Percentiles rank a stretch among this genome's conserved stretches.
phyloP scores from a whole-genome alignment of 2,797 vertebrate species.

The Petrocephalus schoutedeni region DNA sequence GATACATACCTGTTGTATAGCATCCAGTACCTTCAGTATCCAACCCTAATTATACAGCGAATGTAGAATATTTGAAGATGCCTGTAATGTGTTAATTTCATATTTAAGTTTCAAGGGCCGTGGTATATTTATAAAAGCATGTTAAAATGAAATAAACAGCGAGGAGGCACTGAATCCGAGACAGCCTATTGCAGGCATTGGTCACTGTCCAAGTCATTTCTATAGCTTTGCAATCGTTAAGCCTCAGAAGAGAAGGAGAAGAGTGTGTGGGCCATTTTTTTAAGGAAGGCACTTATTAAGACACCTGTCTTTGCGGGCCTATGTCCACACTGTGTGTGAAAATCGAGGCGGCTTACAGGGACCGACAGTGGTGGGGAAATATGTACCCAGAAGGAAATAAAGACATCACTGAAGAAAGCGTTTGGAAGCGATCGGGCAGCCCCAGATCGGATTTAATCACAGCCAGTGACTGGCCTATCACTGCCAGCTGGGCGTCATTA shows the following conservation, averaged over 20 bases:
- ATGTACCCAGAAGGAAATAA: background rate
- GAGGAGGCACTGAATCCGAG: background rate
- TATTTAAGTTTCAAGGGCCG: background rate
- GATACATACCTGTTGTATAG: background rate
- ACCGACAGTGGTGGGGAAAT: background rate
- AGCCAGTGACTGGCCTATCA: background rate
- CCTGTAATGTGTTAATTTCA: background rate
- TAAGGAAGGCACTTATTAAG: background rate
- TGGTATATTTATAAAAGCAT: background rate
- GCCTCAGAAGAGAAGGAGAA: background rate
- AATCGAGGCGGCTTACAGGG: background rate
- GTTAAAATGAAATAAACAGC: background rate
- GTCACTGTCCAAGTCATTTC: background rate
- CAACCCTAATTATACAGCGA: background rate
- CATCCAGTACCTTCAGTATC: background rate
- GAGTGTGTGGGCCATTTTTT: background rate
- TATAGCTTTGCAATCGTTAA: background rate
- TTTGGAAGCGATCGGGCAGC: background rate
- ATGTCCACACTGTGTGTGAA: background rate
- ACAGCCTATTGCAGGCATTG: background rate
- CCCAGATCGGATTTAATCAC: background rate
- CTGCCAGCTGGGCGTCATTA: background rate
- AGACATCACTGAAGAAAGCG: background rate
- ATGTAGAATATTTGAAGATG: background rate
- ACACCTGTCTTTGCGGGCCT: background rate